Percentiles rank a stretch among this genome's conserved stretches.
These are phyloP conservation scores for Moxostoma hubbsi DNA, from an alignment of 2,797 vertebrate species.

Conservation along the genomic window DNA sequence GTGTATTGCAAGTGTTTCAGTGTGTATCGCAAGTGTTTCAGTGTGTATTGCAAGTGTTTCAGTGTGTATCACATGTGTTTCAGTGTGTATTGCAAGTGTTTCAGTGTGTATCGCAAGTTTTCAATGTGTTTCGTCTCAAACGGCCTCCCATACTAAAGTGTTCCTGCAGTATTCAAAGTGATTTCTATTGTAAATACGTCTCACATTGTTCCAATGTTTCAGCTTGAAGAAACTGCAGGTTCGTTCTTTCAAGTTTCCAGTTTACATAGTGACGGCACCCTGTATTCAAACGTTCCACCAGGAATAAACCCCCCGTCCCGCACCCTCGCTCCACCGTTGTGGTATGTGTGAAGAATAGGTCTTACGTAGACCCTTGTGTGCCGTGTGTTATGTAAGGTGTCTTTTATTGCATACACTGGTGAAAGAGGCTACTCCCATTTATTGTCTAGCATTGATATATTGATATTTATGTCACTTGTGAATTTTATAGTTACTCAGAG, in stretches of 20 bases:
- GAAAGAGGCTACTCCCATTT: slow-evolving; percentile 28
- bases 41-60: too few species aligned
- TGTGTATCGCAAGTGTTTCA: too few species aligned
- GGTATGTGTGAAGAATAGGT: slow-evolving; percentile 42
- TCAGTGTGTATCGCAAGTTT: too few species aligned
- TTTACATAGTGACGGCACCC: slow-evolving; percentile 16
- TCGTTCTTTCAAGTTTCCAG: slow-evolving; percentile 28
- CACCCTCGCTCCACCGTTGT: too few species aligned
- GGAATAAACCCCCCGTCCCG: slow-evolving; percentile 18
- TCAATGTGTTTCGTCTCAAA: too few species aligned
- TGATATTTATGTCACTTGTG: slow-evolving; percentile 13
- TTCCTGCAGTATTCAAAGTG: slow-evolving; percentile 44
- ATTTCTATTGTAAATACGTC: slow-evolving; percentile 50
- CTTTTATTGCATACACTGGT: slow-evolving; percentile 3
- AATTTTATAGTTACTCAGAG: neutral
- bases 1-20: too few species aligned
- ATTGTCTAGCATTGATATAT: neutral
- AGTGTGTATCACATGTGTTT: too few species aligned
- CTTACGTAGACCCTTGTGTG: slow-evolving; percentile 18
- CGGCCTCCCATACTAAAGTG: too few species aligned
- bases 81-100: too few species aligned
- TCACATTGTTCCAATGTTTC: slow-evolving; percentile 43
- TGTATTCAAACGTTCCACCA: slow-evolving; percentile 12
- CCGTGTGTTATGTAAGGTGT: slow-evolving; percentile 41
- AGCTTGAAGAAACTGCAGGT: slow-evolving; percentile 34